These are phyloP conservation scores for Sarcophaga caerulescens DNA, from an alignment of 2,888 invertebrate species.

Conservation along the genomic window DNA sequence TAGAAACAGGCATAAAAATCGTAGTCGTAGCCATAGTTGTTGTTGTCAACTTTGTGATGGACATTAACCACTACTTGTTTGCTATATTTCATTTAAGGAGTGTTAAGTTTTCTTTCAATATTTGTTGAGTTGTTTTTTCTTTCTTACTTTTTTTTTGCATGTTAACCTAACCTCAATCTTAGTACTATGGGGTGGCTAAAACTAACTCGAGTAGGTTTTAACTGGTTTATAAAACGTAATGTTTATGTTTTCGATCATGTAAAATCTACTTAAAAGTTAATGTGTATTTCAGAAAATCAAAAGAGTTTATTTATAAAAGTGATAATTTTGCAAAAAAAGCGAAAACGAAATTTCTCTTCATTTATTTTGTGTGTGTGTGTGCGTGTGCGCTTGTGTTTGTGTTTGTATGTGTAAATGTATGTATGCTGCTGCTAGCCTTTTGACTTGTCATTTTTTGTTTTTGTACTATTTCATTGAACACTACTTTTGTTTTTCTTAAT, in stretches of 20 bases:
- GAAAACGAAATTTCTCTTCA: background rate
- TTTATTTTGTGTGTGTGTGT: background rate
- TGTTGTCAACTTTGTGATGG: slow-evolving; percentile 39
- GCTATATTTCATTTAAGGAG: slow-evolving; percentile 45
- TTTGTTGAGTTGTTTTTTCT: slow-evolving; percentile 4
- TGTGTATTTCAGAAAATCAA: background rate
- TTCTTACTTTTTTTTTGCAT: slow-evolving; percentile 9
- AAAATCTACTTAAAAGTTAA: background rate
- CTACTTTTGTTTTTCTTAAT: slow-evolving; percentile 15
- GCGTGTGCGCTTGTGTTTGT: background rate
- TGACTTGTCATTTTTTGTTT: background rate
- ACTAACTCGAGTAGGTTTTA: background rate
- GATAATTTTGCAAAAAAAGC: background rate
- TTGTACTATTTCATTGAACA: slow-evolving; percentile 6
- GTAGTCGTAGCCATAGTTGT: slow-evolving; percentile 5
- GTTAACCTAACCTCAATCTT: slow-evolving; percentile 59
- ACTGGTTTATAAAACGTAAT: background rate
- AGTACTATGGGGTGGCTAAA: slow-evolving; percentile 5
- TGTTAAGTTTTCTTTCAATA: slow-evolving; percentile 46
- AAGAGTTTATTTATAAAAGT: background rate
- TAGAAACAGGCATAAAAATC: slow-evolving; percentile 21
- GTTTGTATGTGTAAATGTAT: background rate
- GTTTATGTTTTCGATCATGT: background rate
- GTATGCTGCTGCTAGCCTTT: background rate
- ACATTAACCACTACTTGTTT: slow-evolving; percentile 48